phyloP scores from a whole-genome alignment of 92 coral and sea anemone genomes.

The Palythoa grandis region DNA sequence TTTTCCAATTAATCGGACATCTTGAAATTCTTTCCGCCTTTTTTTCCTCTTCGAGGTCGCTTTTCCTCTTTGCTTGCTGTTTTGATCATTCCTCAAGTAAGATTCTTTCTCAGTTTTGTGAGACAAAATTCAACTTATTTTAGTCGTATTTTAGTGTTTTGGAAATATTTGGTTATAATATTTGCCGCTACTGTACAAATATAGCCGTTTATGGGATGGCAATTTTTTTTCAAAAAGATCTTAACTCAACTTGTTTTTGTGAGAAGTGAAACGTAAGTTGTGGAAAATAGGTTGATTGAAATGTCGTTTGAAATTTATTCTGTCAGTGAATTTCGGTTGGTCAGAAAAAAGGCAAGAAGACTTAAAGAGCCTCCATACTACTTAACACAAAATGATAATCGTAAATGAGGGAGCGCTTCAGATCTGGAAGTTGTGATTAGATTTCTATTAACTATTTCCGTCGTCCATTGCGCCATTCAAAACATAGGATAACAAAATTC shows the following conservation, averaged over 20 bases:
- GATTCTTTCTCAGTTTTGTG: no score
- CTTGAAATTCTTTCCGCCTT: background rate
- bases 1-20: background rate
- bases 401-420: background rate
- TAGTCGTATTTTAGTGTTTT: background rate
- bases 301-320: background rate
- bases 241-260: background rate
- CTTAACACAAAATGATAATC: no score
- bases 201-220: background rate
- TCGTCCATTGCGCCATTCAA: background rate
- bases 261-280: no score
- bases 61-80: background rate
- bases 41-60: background rate
- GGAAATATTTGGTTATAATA: background rate
- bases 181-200: background rate
- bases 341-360: background rate
- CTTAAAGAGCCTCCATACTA: background rate
- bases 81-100: slow-evolving; percentile 4
- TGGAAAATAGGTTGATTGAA: no score
- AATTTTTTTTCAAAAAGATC: background rate
- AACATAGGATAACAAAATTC: background rate
- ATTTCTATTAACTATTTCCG: background rate
- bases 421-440: slow-evolving; percentile 8
- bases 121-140: background rate
- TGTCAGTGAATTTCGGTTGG: background rate